Base-by-base conservation (phyloP, 92 coral and sea anemone species). In the Epizoanthus illoricatus region DNA sequence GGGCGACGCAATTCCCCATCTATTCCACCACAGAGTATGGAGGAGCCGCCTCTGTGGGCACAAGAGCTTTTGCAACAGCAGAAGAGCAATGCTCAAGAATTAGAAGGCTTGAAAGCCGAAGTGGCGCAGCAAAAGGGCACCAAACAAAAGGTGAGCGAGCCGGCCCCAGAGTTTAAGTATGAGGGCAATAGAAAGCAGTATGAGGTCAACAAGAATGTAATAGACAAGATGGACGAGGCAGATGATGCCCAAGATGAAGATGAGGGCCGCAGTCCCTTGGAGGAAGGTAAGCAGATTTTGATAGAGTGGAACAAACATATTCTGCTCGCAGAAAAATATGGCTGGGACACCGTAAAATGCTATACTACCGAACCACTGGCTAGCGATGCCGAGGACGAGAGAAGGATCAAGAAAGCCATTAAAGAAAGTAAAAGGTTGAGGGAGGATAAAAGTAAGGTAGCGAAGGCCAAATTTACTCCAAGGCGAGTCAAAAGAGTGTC, bases 281-380 rank as follows among this genome's bases (percentile, higher is more conserved):
- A 28, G 0, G 84, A 89, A 82, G 85, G 89, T 86, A 84, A 83
- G 90, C 68, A 79, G 49, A 80, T 90, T 47, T 85, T 90, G 33
- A 70, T 71, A 57, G 92, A 90, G 69, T 70, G 88, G 16, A 90
- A 86, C 64, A 90, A 86, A 39, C 92, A 86, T 13, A 89, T 86
- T 70, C 58, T 84, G 67, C 81, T 89, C 43, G 86, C 92, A 0
- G 92, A 89, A 57, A 86, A 82, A 59, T 85, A 88, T 19, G 76
- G 76, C 45, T 68, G 76, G 79, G 79, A 81, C 69, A 76, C 89
- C 1, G 92, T 86, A 3, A 66, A 79, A 9, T 81, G 85, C 36
- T 89, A 89, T 57, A 75, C 87, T 10, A 78, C 82, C 61, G 85
- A 82, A 21, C 83, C 87, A 59, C 83, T 89, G 39, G 83, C 92